Evolutionary conservation across 2,797 vertebrate species (phyloP).

Genomic region (Florisuga fusca): DNA sequence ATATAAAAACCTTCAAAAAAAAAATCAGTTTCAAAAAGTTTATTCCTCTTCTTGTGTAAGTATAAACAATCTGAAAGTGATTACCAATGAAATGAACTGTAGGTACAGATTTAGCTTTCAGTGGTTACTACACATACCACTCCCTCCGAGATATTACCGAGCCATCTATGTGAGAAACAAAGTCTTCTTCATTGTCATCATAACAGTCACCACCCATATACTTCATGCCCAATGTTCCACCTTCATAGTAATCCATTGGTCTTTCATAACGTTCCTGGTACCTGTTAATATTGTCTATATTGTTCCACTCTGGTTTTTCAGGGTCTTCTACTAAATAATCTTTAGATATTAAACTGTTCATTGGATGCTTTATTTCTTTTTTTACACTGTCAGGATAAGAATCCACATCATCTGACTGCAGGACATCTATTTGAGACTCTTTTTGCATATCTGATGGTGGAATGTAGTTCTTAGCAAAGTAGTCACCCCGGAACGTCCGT

Average conservation of each 20-base stretch:
- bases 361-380: constrained; percentile 82
- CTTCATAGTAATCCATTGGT: constrained; percentile 84
- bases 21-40: constrained; percentile 80
- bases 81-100: constrained; percentile 76
- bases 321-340: constrained; percentile 90
- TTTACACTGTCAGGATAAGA: constrained; percentile 84
- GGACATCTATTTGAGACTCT: constrained; percentile 94
- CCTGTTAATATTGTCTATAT: constrained; percentile 86
- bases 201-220: constrained; percentile 91
- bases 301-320: constrained; percentile 91
- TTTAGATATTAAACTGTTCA: constrained; percentile 89
- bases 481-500: constrained; percentile 96
- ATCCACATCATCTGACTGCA: constrained; percentile 94
- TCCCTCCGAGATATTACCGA: constrained; percentile 98
- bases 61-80: constrained; percentile 83
- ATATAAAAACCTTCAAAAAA: constrained; percentile 79
- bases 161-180: constrained; percentile 96
- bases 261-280: constrained; percentile 84
- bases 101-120: constrained; percentile 70
- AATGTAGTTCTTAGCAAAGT: constrained; percentile 99
- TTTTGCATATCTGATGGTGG: constrained; percentile 97
- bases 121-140: constrained; percentile 94
- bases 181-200: constrained; percentile 93
- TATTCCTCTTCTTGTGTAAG: constrained; percentile 79
- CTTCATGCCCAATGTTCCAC: constrained; percentile 88